Percentiles rank a stretch among this genome's conserved stretches.
Conservation (phyloP, 2,797 vertebrate genomes). For the Forpus xanthops region DNA sequence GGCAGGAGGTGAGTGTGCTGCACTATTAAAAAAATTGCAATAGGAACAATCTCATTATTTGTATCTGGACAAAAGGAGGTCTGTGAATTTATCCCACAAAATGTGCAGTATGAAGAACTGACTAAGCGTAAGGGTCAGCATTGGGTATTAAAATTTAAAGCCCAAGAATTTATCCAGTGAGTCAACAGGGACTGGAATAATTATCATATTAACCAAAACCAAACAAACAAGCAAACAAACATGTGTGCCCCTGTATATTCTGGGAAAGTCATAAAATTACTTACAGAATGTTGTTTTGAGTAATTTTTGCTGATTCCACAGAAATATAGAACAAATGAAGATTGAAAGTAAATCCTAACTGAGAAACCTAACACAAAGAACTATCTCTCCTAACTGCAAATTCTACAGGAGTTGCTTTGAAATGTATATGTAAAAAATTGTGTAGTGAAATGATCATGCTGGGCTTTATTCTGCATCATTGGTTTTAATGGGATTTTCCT, state of each 20-base stretch:
- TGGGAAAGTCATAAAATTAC: neutral
- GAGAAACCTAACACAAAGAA: neutral
- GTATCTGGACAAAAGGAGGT: neutral
- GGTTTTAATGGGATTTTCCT: neutral
- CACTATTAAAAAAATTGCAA: conserved; percentile 38
- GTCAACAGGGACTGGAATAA: neutral
- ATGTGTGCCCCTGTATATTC: neutral
- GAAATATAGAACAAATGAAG: neutral
- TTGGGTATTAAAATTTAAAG: neutral
- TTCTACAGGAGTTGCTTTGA: neutral
- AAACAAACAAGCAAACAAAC: no score
- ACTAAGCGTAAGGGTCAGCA: neutral
- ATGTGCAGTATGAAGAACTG: neutral
- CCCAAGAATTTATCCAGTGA: neutral
- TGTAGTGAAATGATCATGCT: neutral
- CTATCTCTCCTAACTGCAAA: neutral
- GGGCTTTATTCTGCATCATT: neutral
- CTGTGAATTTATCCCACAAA: neutral
- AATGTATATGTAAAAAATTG: neutral
- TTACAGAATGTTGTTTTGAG: neutral
- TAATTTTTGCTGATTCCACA: neutral
- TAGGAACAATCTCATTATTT: conserved; percentile 54
- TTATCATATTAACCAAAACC: neutral
- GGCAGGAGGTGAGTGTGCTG: conserved; percentile 13
- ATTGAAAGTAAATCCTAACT: neutral